Base-by-base conservation (phyloP, 2,797 vertebrate species). In the Danio tinwini region DNA sequence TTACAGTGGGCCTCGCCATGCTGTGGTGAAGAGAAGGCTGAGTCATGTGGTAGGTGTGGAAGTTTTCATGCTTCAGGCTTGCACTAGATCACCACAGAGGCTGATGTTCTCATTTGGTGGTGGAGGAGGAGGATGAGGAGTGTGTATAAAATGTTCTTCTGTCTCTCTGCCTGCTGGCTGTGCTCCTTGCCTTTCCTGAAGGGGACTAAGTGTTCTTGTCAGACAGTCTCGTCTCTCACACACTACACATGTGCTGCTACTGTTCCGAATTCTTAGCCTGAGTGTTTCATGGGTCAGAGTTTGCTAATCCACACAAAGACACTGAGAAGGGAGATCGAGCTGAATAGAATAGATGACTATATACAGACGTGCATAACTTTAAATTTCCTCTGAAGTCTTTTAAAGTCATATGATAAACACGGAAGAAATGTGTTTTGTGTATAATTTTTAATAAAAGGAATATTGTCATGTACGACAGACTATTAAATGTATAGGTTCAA, bases 181-280 rank as follows among this genome's bases (percentile, higher is more conserved):
- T 79, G 67, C 82, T 81, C 49, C 58, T 47, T 72, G 79, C 69
- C 82, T 74, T 56, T 69, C 80, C 74, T 73, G 67, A 75, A 44
- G 61, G 64, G 65, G 70, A 84, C 63, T 67, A 19, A 37, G 71
- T 70, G 83, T 81, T 63, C 81, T 79, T 87, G 69, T 82, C 83
- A 87, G 71, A 68, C 64, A 67, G 7, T 55, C 58, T 74, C 49
- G 7, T 55, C 58, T 74, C 49, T 59, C 58, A n/a, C 58, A n/a
- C 45, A 61, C 45, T 7, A 47, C 12, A 3, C 37, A 6, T 70
- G 76, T 29, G 70, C 16, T 39, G 37, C 53, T n/a, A 64, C 19
- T 16, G 21, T 19, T 37, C 5, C 59, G 47, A 74, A 14, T 73
- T 55, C 81, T 40, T 37, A 75, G 37, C 55, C n/a, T 44, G 58